Percentiles rank a stretch among this genome's conserved stretches.
phyloP scores from a whole-genome alignment of 2,113 vertebrate genomes.

The Hippocampus mohnikei region DNA sequence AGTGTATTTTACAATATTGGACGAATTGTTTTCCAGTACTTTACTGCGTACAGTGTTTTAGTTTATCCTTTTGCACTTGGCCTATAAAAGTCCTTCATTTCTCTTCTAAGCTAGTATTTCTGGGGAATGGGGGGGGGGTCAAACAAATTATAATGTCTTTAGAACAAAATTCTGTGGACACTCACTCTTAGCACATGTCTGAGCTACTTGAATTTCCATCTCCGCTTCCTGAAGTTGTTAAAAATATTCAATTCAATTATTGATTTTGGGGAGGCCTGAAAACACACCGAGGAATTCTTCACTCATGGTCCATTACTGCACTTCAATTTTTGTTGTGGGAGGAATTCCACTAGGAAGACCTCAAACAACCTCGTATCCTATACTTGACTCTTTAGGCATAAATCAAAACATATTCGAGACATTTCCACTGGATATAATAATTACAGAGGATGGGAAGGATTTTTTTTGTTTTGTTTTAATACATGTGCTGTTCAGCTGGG shows the following conservation, averaged over 20 bases:
- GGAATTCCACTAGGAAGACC: background rate
- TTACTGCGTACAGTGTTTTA: background rate
- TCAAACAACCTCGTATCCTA: background rate
- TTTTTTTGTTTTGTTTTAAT: background rate
- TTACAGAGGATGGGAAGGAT: background rate
- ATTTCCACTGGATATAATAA: background rate
- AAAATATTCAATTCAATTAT: background rate
- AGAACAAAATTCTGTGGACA: background rate
- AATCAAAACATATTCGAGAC: background rate
- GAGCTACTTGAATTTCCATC: background rate
- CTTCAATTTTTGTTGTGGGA: background rate
- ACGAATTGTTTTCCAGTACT: background rate
- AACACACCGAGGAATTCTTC: background rate
- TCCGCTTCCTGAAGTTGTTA: background rate
- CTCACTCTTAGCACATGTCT: background rate
- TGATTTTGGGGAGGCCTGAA: background rate
- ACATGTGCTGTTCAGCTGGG: conserved; percentile 19
- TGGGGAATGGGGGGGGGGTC: too few relatives aligned
- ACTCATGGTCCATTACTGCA: background rate
- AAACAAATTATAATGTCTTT: too few relatives aligned
- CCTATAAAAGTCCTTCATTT: background rate
- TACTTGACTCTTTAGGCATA: background rate
- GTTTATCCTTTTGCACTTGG: background rate
- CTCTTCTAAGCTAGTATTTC: too few relatives aligned
- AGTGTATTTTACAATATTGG: background rate